A percentile compares a stretch with the other conserved stretches of the same genome.
These are phyloP conservation scores for Apamea crenata DNA, from an alignment of 2,888 invertebrate genomes.

Conservation along the genomic window DNA sequence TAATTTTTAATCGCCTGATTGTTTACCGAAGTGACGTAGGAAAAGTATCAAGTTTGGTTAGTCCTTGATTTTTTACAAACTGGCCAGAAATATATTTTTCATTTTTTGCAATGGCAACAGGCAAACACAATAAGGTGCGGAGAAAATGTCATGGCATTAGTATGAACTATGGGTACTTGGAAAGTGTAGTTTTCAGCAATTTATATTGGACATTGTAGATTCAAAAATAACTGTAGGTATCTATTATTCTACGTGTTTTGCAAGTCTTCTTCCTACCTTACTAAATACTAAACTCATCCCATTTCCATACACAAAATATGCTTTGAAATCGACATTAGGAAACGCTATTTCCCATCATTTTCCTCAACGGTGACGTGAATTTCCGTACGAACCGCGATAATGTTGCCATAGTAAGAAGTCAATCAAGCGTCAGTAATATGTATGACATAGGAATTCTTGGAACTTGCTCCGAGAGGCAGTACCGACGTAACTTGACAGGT, in stretches of 20 bases:
- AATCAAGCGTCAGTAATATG: conserved; percentile 39
- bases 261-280: background rate
- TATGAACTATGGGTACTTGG: background rate
- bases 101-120: background rate
- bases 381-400: conserved; percentile 12
- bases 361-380: conserved; percentile 27
- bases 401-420: conserved; percentile 37
- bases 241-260: background rate
- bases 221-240: background rate
- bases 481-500: conserved; percentile 47
- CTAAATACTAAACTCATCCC: background rate
- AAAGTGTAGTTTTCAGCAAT: background rate
- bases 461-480: conserved; percentile 21
- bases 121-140: background rate
- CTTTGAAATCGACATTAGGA: conserved; percentile 12
- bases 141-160: background rate
- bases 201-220: background rate
- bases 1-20: conserved; percentile 33
- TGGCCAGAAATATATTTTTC: background rate
- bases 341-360: conserved; percentile 17
- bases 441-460: conserved; percentile 49
- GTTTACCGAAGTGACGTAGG: conserved; percentile 2
- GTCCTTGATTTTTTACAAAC: conserved; percentile 1
- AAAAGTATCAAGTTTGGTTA: conserved; percentile 47
- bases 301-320: background rate